phyloP scores from a whole-genome alignment of 2,797 vertebrate species.

The Mormyrus hasselquistii region DNA sequence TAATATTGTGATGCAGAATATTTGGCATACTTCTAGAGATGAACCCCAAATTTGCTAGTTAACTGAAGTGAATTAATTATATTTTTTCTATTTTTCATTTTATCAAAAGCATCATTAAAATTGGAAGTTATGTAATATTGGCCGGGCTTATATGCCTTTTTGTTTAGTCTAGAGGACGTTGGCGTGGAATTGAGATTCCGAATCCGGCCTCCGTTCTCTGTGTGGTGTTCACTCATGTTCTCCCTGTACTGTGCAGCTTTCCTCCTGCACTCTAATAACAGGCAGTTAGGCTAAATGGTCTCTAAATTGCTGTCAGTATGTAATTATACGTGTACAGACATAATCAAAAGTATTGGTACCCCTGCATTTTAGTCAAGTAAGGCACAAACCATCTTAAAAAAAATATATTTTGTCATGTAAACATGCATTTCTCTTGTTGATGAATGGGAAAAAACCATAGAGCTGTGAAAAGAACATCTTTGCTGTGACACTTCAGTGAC shows the following conservation, averaged over 20 bases:
- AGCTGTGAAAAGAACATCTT: neutral
- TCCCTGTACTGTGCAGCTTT: neutral
- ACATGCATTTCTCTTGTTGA: neutral
- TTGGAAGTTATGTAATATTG: neutral
- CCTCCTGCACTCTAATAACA: neutral
- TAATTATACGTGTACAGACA: neutral
- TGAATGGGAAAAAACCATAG: neutral
- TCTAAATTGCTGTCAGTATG: neutral
- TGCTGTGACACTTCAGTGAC: neutral
- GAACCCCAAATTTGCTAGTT: neutral
- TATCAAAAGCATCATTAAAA: neutral
- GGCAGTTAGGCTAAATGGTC: neutral
- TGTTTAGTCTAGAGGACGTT: neutral
- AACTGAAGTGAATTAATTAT: neutral
- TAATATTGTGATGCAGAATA: neutral
- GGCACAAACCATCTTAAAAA: neutral
- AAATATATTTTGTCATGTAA: neutral
- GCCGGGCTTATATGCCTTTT: neutral
- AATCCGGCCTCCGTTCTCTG: neutral
- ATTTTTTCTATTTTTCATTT: neutral
- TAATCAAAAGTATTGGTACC: neutral
- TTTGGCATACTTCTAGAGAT: neutral
- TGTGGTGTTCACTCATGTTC: neutral
- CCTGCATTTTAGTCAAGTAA: neutral
- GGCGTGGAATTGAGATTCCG: neutral